These are phyloP conservation scores for Myotis lucifugus DNA, from an alignment of 2,113 vertebrate genomes.

Conservation along the genomic window DNA sequence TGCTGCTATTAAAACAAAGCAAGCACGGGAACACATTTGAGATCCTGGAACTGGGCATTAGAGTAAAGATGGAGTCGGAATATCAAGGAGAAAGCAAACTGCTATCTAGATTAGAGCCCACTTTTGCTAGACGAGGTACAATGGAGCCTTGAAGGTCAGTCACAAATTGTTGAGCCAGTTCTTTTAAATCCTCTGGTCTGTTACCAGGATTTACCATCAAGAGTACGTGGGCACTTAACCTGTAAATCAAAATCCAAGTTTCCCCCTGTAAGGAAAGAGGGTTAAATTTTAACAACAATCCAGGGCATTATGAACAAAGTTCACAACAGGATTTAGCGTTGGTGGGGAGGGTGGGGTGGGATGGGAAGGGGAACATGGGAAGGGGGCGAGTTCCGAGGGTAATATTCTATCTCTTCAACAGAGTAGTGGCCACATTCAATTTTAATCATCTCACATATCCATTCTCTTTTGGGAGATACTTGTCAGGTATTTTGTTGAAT, in stretches of 20 bases:
- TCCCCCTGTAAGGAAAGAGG: background rate
- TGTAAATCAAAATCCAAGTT: background rate
- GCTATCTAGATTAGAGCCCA: background rate
- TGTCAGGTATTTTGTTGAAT: background rate
- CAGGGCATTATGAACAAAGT: background rate
- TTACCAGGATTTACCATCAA: background rate
- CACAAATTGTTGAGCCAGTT: background rate
- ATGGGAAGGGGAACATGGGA: background rate
- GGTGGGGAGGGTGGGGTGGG: background rate
- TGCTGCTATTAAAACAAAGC: background rate
- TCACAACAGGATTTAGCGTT: background rate
- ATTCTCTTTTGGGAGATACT: background rate
- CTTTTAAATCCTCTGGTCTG: background rate
- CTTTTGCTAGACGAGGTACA: background rate
- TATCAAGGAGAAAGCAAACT: background rate
- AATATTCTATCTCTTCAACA: background rate
- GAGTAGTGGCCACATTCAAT: background rate
- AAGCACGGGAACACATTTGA: background rate
- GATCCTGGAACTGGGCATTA: background rate
- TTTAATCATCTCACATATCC: background rate
- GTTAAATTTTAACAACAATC: background rate
- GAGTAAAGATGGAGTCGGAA: background rate
- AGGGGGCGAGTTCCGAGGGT: accelerated
- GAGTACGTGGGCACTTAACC: background rate
- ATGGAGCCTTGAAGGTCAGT: background rate